These are phyloP conservation scores for Xylophagus ater DNA, from an alignment of 2,888 invertebrate genomes.

Conservation along the genomic window DNA sequence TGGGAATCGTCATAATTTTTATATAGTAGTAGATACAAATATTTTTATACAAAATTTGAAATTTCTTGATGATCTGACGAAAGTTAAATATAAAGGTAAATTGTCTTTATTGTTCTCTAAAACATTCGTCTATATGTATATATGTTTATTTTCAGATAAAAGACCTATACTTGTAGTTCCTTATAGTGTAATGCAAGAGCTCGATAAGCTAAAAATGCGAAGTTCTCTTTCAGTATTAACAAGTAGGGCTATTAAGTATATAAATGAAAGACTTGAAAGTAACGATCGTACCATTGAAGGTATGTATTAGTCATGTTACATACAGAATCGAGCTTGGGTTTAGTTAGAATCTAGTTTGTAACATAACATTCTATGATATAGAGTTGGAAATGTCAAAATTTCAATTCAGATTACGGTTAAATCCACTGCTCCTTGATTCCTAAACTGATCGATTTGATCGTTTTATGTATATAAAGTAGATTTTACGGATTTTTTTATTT, in stretches of 20 bases:
- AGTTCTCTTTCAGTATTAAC: conserved; percentile 22
- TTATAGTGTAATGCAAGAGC: conserved; percentile 43
- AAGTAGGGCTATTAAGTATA: conserved; percentile 27
- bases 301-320: too few species aligned
- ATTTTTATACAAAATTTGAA: conserved; percentile 38
- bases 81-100: conserved; percentile 25
- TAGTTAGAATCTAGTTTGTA: too few species aligned
- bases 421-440: too few species aligned
- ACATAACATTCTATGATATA: too few species aligned
- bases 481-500: conserved; percentile 5
- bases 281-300: too few species aligned
- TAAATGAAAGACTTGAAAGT: conserved; percentile 29
- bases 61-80: conserved; percentile 33
- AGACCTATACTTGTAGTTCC: conserved; percentile 38
- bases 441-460: too few species aligned
- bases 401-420: too few species aligned
- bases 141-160: conserved; percentile 19
- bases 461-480: too few species aligned
- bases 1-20: too few species aligned
- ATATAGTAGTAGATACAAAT: conserved; percentile 44
- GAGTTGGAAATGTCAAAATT: too few species aligned
- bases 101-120: conserved; percentile 2
- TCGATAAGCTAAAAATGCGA: conserved; percentile 40
- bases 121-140: not conserved
- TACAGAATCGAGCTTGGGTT: too few species aligned